Evolutionary conservation across 2,113 vertebrate species (phyloP).

Genomic region (Silurus meridionalis): DNA sequence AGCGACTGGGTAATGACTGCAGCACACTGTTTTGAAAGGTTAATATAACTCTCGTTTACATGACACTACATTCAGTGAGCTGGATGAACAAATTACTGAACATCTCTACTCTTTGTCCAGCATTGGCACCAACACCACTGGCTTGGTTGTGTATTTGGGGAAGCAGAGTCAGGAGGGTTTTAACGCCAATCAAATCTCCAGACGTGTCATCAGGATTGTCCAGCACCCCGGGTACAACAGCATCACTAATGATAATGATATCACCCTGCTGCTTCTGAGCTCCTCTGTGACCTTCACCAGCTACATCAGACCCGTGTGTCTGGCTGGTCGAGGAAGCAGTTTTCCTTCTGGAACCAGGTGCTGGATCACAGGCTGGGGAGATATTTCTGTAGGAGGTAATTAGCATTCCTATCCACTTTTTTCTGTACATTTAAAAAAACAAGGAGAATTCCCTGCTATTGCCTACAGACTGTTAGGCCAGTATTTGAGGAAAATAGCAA

Average conservation of each 20-base stretch:
- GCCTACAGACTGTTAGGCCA: background rate
- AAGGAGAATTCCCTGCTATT: background rate
- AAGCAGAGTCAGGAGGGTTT: background rate
- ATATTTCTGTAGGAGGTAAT: conserved; percentile 11
- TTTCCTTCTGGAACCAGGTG: conserved; percentile 22
- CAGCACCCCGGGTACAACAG: conserved; percentile 54
- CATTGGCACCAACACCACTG: accelerated
- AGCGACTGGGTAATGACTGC: background rate
- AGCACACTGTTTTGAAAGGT: background rate
- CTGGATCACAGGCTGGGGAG: conserved; percentile 74
- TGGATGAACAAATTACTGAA: background rate
- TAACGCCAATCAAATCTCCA: conserved; percentile 13
- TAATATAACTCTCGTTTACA: background rate
- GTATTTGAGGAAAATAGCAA: background rate
- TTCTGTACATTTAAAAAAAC: background rate
- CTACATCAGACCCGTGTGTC: conserved; percentile 70
- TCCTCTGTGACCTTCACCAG: conserved; percentile 33
- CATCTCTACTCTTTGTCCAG: background rate
- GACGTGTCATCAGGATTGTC: background rate
- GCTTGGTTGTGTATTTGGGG: conserved; percentile 42
- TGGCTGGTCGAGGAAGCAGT: conserved; percentile 62
- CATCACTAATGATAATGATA: conserved; percentile 64
- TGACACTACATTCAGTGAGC: background rate
- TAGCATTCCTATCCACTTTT: background rate
- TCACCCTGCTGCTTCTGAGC: conserved; percentile 70